Percentiles rank a stretch among this genome's conserved stretches.
Conservation (phyloP, 1,140 invertebrate species). For the Bemisia tabaci region DNA sequence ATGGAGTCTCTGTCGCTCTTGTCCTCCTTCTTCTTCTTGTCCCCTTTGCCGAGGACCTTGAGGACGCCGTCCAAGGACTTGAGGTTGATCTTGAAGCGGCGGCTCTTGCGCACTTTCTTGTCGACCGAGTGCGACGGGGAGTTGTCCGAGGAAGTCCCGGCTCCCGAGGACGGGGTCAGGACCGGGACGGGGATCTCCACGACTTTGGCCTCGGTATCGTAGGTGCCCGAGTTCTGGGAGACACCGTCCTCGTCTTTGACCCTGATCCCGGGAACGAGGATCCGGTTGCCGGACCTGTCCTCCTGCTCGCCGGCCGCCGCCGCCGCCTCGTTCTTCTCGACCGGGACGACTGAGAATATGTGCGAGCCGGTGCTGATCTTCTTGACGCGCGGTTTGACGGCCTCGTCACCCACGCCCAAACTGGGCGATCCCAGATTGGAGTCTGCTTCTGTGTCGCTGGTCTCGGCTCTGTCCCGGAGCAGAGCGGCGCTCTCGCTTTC, state of each 20-base stretch:
- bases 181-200: not conserved
- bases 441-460: not conserved
- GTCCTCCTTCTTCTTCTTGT: not conserved
- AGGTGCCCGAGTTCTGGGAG: not conserved
- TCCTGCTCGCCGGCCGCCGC: not conserved
- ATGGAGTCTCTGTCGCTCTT: not conserved
- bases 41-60: constrained; percentile 10
- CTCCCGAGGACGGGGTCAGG: not conserved
- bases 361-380: not conserved
- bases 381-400: not conserved
- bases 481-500: not conserved
- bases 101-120: not conserved
- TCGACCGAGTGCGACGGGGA: not conserved
- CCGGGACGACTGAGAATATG: not conserved
- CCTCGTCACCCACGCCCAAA: not conserved
- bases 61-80: constrained; percentile 8
- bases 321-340: not conserved
- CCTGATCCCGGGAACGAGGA: not conserved
- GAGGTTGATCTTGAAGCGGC: not conserved
- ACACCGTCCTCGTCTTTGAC: not conserved
- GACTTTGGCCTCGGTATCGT: not conserved
- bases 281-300: not conserved
- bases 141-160: not conserved
- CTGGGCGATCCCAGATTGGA: not conserved
- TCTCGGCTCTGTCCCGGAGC: not conserved